These are phyloP conservation scores for Euphonia xanthogaster DNA, from an alignment of 2,797 vertebrate genomes.

Conservation along the genomic window DNA sequence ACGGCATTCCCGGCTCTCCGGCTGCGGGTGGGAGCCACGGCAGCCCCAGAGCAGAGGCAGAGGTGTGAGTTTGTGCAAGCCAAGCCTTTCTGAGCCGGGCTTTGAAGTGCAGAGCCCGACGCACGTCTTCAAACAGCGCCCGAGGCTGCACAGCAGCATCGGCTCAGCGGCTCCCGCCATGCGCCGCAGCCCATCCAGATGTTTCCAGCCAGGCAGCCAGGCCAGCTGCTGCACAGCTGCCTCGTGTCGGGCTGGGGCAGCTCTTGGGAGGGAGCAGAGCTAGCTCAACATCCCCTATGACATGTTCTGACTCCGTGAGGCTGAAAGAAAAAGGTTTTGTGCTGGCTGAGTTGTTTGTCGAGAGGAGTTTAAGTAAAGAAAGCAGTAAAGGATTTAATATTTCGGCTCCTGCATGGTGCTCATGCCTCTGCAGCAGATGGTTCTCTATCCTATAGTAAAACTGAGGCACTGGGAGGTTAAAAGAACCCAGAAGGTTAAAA, in stretches of 20 bases:
- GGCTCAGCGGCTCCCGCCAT: slow-evolving; percentile 3
- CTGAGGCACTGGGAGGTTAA: neutral
- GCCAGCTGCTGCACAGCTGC: slow-evolving; percentile 73
- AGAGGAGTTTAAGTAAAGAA: neutral
- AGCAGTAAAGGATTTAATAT: neutral
- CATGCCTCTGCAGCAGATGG: neutral
- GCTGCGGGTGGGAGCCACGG: neutral
- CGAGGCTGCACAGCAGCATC: neutral
- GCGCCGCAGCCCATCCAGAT: slow-evolving; percentile 54
- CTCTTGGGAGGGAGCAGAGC: neutral
- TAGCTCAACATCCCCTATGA: neutral
- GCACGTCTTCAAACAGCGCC: neutral
- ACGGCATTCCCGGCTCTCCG: accelerated
- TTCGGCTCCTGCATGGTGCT: neutral
- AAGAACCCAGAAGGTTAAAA: neutral
- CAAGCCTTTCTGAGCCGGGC: neutral
- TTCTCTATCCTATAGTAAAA: neutral
- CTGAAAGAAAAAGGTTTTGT: neutral
- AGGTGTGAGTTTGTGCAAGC: neutral
- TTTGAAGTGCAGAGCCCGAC: slow-evolving; percentile 22
- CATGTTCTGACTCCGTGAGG: neutral
- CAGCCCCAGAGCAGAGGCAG: neutral
- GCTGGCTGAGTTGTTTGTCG: neutral
- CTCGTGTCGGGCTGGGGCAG: slow-evolving; percentile 12
- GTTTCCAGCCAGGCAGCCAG: slow-evolving; percentile 55